Conservation (phyloP, 1,140 invertebrate genomes). For the Nymphalis io region DNA sequence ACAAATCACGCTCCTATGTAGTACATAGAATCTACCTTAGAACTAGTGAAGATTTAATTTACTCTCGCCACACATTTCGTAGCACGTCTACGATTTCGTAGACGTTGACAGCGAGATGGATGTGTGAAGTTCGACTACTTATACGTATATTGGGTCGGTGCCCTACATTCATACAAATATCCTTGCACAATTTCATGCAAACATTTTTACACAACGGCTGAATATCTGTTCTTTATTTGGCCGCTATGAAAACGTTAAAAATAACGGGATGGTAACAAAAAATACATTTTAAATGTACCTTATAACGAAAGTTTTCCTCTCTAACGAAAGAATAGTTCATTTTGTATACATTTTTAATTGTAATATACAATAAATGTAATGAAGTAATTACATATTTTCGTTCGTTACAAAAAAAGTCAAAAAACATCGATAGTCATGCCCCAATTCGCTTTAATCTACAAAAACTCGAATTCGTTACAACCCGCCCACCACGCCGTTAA, state of each 20-base stretch:
- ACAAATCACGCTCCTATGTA: too few species aligned
- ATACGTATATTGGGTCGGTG: neutral
- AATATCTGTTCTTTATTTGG: too few species aligned
- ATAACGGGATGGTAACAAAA: too few species aligned
- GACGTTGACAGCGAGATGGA: neutral
- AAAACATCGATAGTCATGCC: neutral
- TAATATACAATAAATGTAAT: too few species aligned
- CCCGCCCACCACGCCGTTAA: neutral
- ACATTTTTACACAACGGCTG: too few species aligned
- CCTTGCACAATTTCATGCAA: neutral
- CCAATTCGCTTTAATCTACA: slow-evolving; percentile 7
- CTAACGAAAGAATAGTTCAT: too few species aligned
- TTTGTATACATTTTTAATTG: too few species aligned
- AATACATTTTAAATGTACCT: too few species aligned
- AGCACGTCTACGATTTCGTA: slow-evolving; percentile 7
- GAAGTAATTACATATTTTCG: neutral
- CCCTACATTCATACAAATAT: neutral
- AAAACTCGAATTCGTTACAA: slow-evolving; percentile 6
- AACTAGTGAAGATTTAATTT: neutral
- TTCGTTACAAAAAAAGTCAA: neutral
- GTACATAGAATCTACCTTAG: neutral
- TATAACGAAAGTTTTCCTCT: too few species aligned
- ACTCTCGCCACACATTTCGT: slow-evolving; percentile 5
- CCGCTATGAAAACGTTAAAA: too few species aligned
- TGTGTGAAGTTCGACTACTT: neutral